These are phyloP conservation scores for Telmatochromis sp. DNA, from an alignment of 2,113 vertebrate species.

Conservation along the genomic window DNA sequence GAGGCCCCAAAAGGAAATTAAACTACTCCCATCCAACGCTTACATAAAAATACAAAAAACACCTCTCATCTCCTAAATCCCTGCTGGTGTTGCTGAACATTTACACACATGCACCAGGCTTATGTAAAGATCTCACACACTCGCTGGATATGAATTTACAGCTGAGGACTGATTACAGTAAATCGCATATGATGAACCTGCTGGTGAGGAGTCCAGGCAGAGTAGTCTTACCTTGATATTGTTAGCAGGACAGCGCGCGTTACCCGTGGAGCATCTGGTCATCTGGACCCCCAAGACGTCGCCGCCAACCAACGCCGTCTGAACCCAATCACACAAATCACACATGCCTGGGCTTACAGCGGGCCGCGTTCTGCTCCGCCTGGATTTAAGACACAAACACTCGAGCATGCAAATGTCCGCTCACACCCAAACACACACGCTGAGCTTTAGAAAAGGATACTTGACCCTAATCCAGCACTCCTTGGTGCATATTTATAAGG, in stretches of 20 bases:
- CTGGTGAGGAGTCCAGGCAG: not conserved
- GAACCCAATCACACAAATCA: constrained; percentile 50
- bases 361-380: constrained; percentile 29
- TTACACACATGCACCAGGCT: not conserved
- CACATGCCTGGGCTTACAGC: constrained; percentile 51
- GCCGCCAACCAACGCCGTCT: not conserved
- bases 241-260: not conserved
- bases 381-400: constrained; percentile 47
- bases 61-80: not conserved
- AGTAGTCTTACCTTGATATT: constrained; percentile 38
- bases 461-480: constrained; percentile 50
- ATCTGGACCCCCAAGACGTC: not conserved
- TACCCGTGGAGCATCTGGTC: constrained; percentile 1
- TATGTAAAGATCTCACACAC: not conserved
- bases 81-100: not conserved
- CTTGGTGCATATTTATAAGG: constrained; percentile 42
- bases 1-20: not conserved
- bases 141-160: not conserved
- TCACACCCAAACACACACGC: not conserved
- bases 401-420: not conserved
- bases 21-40: not conserved
- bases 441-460: constrained; percentile 42
- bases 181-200: not conserved
- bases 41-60: not conserved
- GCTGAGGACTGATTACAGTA: not conserved